Base-by-base conservation (phyloP, 2,888 invertebrate species). In the Sialis fuliginosa region DNA sequence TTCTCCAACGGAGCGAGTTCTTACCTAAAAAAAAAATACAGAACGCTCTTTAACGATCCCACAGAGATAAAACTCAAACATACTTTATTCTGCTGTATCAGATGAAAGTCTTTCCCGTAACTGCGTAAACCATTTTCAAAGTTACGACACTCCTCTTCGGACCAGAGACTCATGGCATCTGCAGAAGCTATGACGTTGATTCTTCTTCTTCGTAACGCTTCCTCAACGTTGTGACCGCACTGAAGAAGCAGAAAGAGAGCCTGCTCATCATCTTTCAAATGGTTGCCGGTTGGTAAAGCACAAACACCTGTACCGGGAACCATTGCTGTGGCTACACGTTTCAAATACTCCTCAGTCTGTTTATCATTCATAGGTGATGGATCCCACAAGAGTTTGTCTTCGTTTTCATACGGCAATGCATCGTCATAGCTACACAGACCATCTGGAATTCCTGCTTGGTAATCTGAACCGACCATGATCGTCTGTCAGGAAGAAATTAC, bases 31-130 rank as follows among this genome's bases (percentile, higher is more conserved):
- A 46, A 48, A 52, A 41, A 51, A 50, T 45, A 40, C 22, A 22
- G 22, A 22, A 6, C 10, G 6, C 2, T 37, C 12, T 1, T 37
- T 37, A 6, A 1, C 4, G 10, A 37, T 37, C 12, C 37, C n/a
- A 10, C 12, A 10, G n/a, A 6, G 6, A 37, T 6, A 10, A 37
- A n/a, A 37, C 7, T 7, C 7, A 12, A 37, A 13, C 33, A 33
- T 58, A 79, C 93, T 74, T 92, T 93, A 60, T 90, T 82, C 60
- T 89, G 87, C 58, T 91, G 86, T 60, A 97, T 96, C 52, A 84
- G 72, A 62, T 90, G 86, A 63, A 98, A 98, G 66, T 97, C 92
- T 69, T 98, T 98, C 33, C 96, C 96, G 59, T 87, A 91, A 49
- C 80, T 79, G 59, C 91, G 78, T 6, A 98, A 75, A 37, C 96